A percentile compares a stretch with the other conserved stretches of the same genome.
Conservation (phyloP, 2,113 vertebrate species). For the Picathartes gymnocephalus region DNA sequence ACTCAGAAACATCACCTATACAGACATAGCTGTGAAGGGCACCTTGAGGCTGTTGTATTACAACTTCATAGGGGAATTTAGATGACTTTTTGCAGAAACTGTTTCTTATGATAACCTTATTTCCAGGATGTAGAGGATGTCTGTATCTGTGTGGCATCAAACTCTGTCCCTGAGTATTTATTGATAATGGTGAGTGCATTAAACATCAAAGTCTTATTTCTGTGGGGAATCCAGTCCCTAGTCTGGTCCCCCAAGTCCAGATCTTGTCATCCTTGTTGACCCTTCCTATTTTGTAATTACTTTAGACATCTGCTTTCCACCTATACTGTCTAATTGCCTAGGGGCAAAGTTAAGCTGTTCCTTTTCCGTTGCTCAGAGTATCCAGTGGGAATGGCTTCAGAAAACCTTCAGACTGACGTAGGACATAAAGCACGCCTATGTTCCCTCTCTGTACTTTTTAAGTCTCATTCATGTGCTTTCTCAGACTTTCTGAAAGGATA, state of each 20-base stretch:
- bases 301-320: not conserved
- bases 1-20: not conserved
- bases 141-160: not conserved
- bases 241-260: not conserved
- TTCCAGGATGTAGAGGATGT: not conserved
- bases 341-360: not conserved
- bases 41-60: not conserved
- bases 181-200: not conserved
- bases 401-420: not conserved
- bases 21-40: not conserved
- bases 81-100: not conserved
- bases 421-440: not conserved
- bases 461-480: not conserved
- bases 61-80: not conserved
- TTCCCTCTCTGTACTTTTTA: not conserved
- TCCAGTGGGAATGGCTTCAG: not conserved
- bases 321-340: not conserved
- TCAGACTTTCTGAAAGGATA: not conserved
- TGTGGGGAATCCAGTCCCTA: not conserved
- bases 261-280: not conserved
- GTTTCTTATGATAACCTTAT: not conserved
- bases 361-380: not conserved
- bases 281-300: not conserved
- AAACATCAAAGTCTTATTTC: not conserved
- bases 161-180: not conserved